phyloP scores from a whole-genome alignment of 92 coral and sea anemone species.

The Umimayanthus kanabou region DNA sequence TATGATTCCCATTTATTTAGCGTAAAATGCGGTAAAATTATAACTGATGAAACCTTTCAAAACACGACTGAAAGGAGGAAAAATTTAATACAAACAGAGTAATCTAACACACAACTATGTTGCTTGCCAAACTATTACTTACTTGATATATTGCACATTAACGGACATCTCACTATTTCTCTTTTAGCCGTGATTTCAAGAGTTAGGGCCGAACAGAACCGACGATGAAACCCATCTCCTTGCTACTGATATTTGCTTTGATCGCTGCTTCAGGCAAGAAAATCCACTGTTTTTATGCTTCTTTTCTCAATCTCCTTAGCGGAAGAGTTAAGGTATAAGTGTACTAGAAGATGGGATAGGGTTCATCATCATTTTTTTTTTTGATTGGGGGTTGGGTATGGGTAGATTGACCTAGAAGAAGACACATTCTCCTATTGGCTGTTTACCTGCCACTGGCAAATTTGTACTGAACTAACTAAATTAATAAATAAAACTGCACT shows the following conservation, averaged over 20 bases:
- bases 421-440: no score
- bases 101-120: background rate
- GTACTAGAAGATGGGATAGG: no score
- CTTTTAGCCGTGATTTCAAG: background rate
- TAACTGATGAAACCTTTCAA: background rate
- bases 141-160: background rate
- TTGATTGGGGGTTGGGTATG: no score
- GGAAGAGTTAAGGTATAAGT: background rate
- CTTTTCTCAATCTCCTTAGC: background rate
- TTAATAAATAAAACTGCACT: background rate
- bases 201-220: background rate
- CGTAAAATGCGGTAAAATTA: background rate
- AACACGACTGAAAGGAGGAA: background rate
- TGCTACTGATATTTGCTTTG: background rate
- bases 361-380: no score
- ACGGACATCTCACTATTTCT: background rate
- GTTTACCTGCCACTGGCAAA: no score
- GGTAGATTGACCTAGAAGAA: no score
- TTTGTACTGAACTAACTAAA: no score
- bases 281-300: background rate
- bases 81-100: no score
- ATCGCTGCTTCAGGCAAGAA: background rate
- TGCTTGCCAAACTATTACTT: no score
- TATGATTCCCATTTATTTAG: no score
- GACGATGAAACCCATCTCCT: background rate